phyloP scores from a whole-genome alignment of 2,797 vertebrate genomes.

The Garrulus glandarius region DNA sequence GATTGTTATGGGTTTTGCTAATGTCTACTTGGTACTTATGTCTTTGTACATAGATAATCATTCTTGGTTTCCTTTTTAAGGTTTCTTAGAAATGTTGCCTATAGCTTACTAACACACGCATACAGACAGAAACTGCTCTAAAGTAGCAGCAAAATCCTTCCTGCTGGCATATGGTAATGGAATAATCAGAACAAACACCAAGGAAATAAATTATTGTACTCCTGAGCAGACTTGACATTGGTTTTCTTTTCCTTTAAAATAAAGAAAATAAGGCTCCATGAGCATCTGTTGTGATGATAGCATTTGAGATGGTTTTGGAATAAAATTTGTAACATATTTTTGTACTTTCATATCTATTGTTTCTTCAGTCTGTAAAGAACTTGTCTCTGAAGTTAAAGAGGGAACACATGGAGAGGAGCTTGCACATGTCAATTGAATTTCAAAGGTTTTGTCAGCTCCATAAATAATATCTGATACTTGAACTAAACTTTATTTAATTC shows the following conservation, averaged over 20 bases:
- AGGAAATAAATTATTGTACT: not conserved
- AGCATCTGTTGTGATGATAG: not conserved
- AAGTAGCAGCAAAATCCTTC: not conserved
- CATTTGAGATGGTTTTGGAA: not conserved
- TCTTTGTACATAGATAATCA: not conserved
- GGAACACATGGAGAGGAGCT: not conserved
- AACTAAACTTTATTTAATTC: not conserved
- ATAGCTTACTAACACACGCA: not conserved
- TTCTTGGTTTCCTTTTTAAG: not conserved
- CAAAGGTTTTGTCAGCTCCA: not conserved
- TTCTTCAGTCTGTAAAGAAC: not conserved
- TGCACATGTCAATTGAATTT: not conserved
- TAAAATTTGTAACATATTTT: not conserved
- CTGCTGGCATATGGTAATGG: not conserved
- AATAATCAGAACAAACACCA: not conserved
- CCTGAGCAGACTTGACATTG: not conserved
- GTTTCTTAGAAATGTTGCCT: not conserved
- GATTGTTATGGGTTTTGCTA: not conserved
- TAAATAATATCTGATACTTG: not conserved
- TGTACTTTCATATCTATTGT: not conserved
- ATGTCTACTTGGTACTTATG: not conserved
- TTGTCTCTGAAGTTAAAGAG: not conserved
- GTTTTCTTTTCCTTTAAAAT: not conserved
- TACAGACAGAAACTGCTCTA: not conserved
- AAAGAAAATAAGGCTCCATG: not conserved